Base-by-base conservation (phyloP, 2,888 invertebrate species). In the Uropetala carovei region DNA sequence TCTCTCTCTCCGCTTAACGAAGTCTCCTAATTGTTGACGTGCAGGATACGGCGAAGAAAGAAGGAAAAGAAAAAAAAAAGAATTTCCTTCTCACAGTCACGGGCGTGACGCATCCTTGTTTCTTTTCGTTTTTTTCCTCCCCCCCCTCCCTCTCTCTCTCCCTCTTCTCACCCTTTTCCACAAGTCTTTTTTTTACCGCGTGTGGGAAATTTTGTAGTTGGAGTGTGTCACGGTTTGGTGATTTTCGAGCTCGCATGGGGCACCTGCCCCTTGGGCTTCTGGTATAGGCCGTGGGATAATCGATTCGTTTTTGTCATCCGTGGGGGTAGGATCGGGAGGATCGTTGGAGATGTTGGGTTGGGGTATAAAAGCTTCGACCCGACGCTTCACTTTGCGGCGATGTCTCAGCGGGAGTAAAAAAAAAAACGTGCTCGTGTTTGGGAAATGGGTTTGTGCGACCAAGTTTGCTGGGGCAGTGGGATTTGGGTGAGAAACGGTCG, bases 251-350 rank as follows among this genome's bases (percentile, higher is more conserved):
- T 30, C 82, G 82, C 30, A 16, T 11, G 22, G 27, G 9, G 14
- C 8, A 30, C 43, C 43, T 43, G 43, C 43, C 43, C 43, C 43
- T 1, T 43, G 43, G 43, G 43, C 43, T 43, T 43, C 14, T 18
- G 14, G 14, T 64, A 43, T 7, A 83, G 56, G 7, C 83, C 57
- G 56, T 56, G 56, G 57, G 83, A 57, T 83, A 83, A 83, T 83
- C 83, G 43, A 83, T 83, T 83, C 83, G 83, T 57, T 56, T 56
- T 83, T 83, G 83, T 83, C 57, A 43, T 57, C 83, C 14, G 75
- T 11, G 64, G 18, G 18, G 56, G n/a, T 27, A 11, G n/a, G 16
- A 18, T 75, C 11, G 75, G 75, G 27, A 75, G 18, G 83, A n/a
- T 0, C 18, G 83, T 13, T 7, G n/a, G 18, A 9, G 18, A 83